Conservation (phyloP, 2,113 vertebrate species). For the Phrynosoma blainvillii region DNA sequence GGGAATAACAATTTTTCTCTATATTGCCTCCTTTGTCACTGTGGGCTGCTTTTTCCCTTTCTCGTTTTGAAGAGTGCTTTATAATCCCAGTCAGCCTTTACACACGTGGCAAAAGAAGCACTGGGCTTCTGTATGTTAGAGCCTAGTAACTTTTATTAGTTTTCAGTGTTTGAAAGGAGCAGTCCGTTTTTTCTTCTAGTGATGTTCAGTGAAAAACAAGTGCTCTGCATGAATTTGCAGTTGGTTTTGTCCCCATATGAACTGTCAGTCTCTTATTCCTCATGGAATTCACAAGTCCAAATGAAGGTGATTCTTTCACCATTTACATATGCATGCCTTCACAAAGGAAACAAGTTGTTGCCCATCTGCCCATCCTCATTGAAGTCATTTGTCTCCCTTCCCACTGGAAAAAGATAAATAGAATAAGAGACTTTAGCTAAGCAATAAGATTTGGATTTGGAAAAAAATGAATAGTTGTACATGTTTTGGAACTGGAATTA, state of each 20-base stretch:
- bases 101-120: background rate
- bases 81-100: background rate
- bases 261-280: background rate
- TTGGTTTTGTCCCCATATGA: background rate
- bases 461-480: background rate
- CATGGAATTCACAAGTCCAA: background rate
- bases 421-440: background rate
- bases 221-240: background rate
- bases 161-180: background rate
- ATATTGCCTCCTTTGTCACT: background rate
- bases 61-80: slow-evolving; percentile 47
- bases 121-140: background rate
- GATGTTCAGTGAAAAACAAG: background rate
- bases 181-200: background rate
- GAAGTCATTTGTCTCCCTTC: background rate
- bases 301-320: background rate
- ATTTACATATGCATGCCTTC: background rate
- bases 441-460: too few relatives aligned
- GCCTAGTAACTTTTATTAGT: background rate
- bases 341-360: background rate
- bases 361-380: background rate
- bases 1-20: slow-evolving; percentile 42
- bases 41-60: background rate
- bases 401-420: background rate
- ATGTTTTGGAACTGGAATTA: background rate